phyloP scores from a whole-genome alignment of 2,113 vertebrate species.

The Progne subis region DNA sequence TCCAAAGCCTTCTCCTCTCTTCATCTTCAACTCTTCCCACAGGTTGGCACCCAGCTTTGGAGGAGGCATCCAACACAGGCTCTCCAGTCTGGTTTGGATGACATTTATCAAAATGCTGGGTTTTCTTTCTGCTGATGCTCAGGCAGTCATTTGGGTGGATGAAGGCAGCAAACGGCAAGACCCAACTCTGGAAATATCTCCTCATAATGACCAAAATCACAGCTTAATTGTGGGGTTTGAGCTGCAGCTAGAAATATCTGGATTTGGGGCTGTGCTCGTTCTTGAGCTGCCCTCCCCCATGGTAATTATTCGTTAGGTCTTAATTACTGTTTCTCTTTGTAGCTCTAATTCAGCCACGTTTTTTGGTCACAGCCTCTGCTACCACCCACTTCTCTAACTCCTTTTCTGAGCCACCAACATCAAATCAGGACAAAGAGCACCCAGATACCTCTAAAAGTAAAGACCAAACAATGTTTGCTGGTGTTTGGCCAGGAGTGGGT shows the following conservation, averaged over 20 bases:
- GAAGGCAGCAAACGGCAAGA: background rate
- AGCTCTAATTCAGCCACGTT: background rate
- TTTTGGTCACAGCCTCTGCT: background rate
- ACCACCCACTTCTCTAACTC: background rate
- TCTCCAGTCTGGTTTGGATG: slow-evolving; percentile 50
- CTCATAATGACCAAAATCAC: slow-evolving; percentile 44
- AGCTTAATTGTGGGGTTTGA: slow-evolving; percentile 57
- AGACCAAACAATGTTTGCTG: background rate
- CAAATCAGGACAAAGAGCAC: background rate
- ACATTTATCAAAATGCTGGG: slow-evolving; percentile 38
- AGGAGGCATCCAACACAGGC: background rate
- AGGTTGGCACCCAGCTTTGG: slow-evolving; percentile 15
- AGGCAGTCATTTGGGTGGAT: slow-evolving; percentile 14
- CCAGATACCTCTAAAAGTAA: background rate
- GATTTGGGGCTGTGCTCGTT: slow-evolving; percentile 22
- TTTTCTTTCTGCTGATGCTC: background rate
- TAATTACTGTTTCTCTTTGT: slow-evolving; percentile 26
- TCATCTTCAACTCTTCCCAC: background rate
- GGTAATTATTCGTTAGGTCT: slow-evolving; percentile 24
- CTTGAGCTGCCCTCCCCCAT: background rate
- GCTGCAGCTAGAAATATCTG: slow-evolving; percentile 43
- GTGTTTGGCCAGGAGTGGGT: background rate
- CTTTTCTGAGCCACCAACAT: background rate
- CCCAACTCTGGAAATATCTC: slow-evolving; percentile 42
- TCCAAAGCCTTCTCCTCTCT: background rate